Evolutionary conservation across 2,113 vertebrate species (phyloP).

Genomic region (Chionomys nivalis): DNA sequence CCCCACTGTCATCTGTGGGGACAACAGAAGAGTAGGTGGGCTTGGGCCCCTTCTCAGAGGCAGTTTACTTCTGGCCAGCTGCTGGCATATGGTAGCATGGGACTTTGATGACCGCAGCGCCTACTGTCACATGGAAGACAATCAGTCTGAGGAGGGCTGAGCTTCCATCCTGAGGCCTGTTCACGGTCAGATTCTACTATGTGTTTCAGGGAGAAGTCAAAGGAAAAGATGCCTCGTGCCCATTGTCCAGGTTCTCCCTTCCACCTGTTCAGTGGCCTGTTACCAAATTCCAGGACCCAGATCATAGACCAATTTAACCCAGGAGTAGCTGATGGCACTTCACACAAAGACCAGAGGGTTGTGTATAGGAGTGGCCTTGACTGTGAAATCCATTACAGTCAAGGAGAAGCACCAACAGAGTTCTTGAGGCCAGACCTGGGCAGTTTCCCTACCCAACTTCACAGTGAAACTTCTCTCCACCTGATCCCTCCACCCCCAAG

Average conservation of each 20-base stretch:
- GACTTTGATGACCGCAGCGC: neutral
- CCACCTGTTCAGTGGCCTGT: neutral
- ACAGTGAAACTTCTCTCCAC: neutral
- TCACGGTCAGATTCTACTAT: neutral
- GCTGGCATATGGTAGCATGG: neutral
- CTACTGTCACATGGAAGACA: neutral
- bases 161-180: neutral
- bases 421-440: neutral
- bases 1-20: neutral
- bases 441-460: neutral
- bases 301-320: too few species aligned
- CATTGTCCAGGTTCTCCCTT: neutral
- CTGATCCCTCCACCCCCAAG: neutral
- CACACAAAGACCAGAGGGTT: neutral
- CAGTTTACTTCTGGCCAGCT: neutral
- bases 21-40: neutral
- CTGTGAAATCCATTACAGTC: rapidly evolving
- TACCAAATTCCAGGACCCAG: too few species aligned
- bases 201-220: neutral
- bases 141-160: neutral
- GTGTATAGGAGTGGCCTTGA: neutral
- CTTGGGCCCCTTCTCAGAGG: neutral
- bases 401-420: neutral
- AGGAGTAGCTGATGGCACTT: neutral
- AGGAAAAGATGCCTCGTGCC: neutral